Evolutionary conservation across 2,797 vertebrate species (phyloP).

Genomic region (Lepidocolaptes lacrymiger): DNA sequence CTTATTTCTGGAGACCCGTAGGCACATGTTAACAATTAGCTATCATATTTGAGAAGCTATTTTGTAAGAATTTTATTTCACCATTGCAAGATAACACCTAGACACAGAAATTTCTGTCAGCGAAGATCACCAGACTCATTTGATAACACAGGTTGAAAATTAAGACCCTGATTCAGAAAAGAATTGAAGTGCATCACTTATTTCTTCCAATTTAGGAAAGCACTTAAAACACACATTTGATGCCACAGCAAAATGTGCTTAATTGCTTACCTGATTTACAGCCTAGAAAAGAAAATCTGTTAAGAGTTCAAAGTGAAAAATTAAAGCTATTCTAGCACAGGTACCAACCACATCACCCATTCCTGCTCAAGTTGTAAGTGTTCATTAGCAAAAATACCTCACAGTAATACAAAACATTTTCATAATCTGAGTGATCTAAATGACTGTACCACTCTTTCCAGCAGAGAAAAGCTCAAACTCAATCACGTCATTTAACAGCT

Average conservation of each 20-base stretch:
- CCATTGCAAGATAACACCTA: accelerated
- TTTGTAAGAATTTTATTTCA: neutral
- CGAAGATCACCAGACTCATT: neutral
- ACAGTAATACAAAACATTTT: neutral
- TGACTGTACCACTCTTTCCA: neutral
- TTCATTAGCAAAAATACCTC: neutral
- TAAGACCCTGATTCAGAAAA: neutral
- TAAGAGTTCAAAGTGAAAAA: neutral
- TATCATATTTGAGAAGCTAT: neutral
- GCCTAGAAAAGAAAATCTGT: neutral
- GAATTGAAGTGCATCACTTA: neutral
- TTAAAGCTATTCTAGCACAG: neutral
- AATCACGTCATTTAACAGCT: neutral
- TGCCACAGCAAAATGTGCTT: neutral
- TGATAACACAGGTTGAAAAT: neutral
- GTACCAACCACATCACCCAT: neutral
- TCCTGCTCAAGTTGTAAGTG: neutral
- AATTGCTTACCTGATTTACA: neutral
- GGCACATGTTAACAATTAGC: neutral
- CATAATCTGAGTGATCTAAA: neutral
- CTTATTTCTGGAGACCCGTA: neutral
- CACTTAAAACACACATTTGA: neutral
- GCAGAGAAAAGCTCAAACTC: neutral
- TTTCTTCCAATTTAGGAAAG: neutral
- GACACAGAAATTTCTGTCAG: neutral